Evolutionary conservation across 1,140 invertebrate species (phyloP), one percentile per base, ranked within the genome.

Genomic region (Aradophagus sp.): DNA sequence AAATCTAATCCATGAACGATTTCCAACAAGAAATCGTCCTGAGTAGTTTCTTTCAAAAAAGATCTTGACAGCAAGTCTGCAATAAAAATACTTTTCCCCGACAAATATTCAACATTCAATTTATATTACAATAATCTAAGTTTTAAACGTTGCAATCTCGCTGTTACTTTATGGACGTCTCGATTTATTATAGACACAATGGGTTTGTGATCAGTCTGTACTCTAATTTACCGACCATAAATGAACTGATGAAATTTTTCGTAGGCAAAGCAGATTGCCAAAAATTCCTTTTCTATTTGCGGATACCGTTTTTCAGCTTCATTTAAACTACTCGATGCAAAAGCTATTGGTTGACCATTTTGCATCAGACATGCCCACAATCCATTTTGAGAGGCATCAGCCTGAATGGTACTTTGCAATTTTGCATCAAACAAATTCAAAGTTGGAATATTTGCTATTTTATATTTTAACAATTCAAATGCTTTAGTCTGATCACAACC

Each of bases 251-350:
- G 53, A 48, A 85, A 87, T 45, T 75, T 74, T 47, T 76, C 62
- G 61, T 53, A 77, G 8, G 50, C 75, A 69, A 72, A 80, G 38
- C 65, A 48, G 10, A 87, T 77, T n/a, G 79, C 80, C 1, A 83
- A 55, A 8, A 75, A 67, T 61, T 87, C 83, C 50, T 81, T 86
- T 38, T 87, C 82, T n/a, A 85, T 85, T 61, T 83, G 77, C 2
- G 76, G 66, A 44, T 85, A 87, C 4, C 68, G 69, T 38, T 75
- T 52, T 68, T 87, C 74, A 34, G 76, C 67, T 16, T 50, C 59
- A 4, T 41, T 76, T 36, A 80, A 45, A 2, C 63, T 42, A 66
- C 72, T 71, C 5, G 74, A 47, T 1, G 41, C 41, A 32, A 38
- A 45, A 1, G 16, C 8, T 0, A 45, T 16, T 29, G 36, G 82